phyloP scores from a whole-genome alignment of 2,797 vertebrate species.

The Sciaenops ocellatus region DNA sequence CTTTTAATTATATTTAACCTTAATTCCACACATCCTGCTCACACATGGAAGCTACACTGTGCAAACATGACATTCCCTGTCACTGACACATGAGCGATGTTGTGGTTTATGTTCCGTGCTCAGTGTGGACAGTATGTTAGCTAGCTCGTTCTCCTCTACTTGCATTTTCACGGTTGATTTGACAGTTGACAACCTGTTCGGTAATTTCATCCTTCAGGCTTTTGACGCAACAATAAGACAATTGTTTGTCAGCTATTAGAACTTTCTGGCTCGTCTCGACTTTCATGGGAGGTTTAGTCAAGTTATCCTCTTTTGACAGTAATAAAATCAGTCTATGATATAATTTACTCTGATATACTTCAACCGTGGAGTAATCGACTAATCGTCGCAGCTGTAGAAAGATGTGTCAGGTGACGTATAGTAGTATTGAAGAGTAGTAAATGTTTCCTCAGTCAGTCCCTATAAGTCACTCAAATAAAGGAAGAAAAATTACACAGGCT shows the following conservation, averaged over 20 bases:
- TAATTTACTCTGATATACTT: not conserved
- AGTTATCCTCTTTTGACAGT: not conserved
- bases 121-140: not conserved
- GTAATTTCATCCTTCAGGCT: not conserved
- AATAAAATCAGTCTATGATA: no score
- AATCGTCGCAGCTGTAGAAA: not conserved
- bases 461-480: not conserved
- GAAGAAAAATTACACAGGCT: not conserved
- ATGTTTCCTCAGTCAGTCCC: not conserved
- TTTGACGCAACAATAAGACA: not conserved
- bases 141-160: not conserved
- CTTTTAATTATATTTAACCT: constrained; percentile 4
- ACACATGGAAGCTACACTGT: not conserved
- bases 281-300: not conserved
- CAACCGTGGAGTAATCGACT: not conserved
- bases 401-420: not conserved
- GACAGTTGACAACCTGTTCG: not conserved
- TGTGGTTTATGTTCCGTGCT: not conserved
- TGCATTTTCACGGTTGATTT: not conserved
- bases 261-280: not conserved
- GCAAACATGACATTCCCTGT: not conserved
- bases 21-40: not conserved
- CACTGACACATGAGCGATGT: not conserved
- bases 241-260: not conserved
- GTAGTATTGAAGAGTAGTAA: no score